Evolutionary conservation across 2,113 vertebrate species (phyloP), one percentile per base, ranked within the genome.

Genomic region (Hirundichthys speculiger): DNA sequence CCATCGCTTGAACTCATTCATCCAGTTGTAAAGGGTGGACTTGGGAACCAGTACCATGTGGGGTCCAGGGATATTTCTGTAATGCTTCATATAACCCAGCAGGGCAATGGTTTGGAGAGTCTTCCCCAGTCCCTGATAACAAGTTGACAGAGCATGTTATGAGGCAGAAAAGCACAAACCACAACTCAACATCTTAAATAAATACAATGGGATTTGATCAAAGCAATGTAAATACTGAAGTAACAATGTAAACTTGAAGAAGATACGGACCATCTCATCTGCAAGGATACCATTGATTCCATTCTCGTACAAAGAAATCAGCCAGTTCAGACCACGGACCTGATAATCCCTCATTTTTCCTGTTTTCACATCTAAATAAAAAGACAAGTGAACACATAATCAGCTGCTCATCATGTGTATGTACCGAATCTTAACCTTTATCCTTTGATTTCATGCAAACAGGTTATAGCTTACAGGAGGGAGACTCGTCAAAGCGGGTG

Each of bases 11-110:
- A 99, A 98, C 79, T 99, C 97, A 51, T 94, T 97, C 98, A 99
- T 99, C 98, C 98, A 99, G 90, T 99, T 99, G 83, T 98, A 98
- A 24, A 99, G 92, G n/a, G 98, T 99, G 80, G 97, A 99, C 81
- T 99, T 99, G 8, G 98, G 98, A 80, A 99, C 98, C 82, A 99
- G 92, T 49, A 99, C 97, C 98, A 99, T 99, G 86, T 99, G 98
- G 72, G 96, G 97, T n/a, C 98, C 98, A 14, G 95, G 96, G 85
- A 99, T 99, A 81, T 94, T 99, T 88, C 97, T 96, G 91, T 99
- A 99, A 88, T 99, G 96, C 86, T 99, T 99, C 98, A 99, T 99
- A 65, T 99, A 99, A 2, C 98, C 98, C 82, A 99, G 93, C 77
- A 99, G 93, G 79, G 97, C 94, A 83, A 99, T 99, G 0, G 98